Evolutionary conservation across 2,888 invertebrate genomes (phyloP), one percentile per base, ranked within the genome.

Genomic region (Harpagoxenus sublaevis): DNA sequence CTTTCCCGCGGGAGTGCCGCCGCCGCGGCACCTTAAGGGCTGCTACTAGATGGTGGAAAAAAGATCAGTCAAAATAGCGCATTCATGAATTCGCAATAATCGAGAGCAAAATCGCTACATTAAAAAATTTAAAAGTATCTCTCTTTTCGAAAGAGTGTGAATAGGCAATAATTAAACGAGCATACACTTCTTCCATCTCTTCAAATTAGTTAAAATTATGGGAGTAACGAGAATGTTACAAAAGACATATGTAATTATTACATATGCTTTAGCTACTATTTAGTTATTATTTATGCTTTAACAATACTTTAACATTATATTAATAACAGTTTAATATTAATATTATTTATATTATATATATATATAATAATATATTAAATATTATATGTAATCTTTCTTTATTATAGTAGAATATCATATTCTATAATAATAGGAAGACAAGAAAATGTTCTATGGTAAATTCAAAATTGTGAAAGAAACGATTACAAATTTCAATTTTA

Each of bases 61-160:
- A 74, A 6, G 6, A 3, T 66, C 74, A 62, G 70, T 88, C 89
- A 85, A 91, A 93, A 92, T 92, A 90, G 91, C 90, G 89, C 89
- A 90, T 93, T 93, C 89, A 92, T 92, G 91, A 91, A 91, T 93
- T 92, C 88, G 66, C 79, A 68, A 31, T 71, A 73, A 71, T 60
- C 15, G n/a, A 63, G 42, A 35, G 39, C 15, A 45, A 66, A 57
- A 70, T 35, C 3, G n/a, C 0, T 15, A 60, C 48, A 18, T 12
- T 31, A 23, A 9, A 45, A 18, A 4, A 15, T 77, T 42, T 73
- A 60, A 45, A 18, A 35, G 35, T 62, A 10, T 6, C 3, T 68
- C n/a, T 66, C 6, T 23, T 35, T 3, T 2, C 8, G 3, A 62
- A 35, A 18, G 10, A n/a, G 8, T 45, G 15, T 31, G 9, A 62